Conservation (phyloP, 2,113 vertebrate genomes). For the Cebus imitator region DNA sequence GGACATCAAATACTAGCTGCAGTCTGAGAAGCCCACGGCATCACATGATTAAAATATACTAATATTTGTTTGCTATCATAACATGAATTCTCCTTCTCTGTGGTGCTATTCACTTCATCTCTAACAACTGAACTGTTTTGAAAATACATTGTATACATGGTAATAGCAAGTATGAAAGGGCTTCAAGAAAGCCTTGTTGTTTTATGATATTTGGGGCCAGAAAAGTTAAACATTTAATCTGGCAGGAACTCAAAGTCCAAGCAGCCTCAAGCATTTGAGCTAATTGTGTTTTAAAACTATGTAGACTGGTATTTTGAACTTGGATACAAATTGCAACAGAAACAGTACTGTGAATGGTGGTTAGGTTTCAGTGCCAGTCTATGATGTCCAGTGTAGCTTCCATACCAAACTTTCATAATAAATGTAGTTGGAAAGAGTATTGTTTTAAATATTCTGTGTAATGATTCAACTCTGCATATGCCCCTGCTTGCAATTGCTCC, state of each 20-base stretch:
- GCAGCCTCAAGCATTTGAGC: not conserved
- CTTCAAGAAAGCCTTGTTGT: constrained; percentile 8
- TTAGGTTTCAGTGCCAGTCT: not conserved
- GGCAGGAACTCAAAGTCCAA: constrained; percentile 13
- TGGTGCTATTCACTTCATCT: not conserved
- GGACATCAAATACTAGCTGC: not conserved
- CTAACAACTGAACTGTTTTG: not conserved
- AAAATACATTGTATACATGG: not conserved
- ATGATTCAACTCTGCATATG: not conserved
- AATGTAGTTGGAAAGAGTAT: not conserved
- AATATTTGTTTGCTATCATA: not conserved
- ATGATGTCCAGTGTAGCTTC: not conserved
- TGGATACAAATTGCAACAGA: not conserved
- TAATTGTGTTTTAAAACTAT: constrained; percentile 15
- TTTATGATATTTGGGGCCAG: constrained; percentile 43
- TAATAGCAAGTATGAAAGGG: constrained; percentile 12
- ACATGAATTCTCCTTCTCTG: not conserved
- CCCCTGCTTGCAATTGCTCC: not conserved
- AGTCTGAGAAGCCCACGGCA: not conserved
- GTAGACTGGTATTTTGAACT: not conserved
- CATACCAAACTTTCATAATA: not conserved
- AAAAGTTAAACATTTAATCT: constrained; percentile 55
- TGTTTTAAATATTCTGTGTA: not conserved
- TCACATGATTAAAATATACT: not conserved
- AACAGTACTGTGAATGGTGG: not conserved